Evolutionary conservation across 64 coral and sea anemone genomes (phyloP).

Genomic region (Exaiptasia diaphana): DNA sequence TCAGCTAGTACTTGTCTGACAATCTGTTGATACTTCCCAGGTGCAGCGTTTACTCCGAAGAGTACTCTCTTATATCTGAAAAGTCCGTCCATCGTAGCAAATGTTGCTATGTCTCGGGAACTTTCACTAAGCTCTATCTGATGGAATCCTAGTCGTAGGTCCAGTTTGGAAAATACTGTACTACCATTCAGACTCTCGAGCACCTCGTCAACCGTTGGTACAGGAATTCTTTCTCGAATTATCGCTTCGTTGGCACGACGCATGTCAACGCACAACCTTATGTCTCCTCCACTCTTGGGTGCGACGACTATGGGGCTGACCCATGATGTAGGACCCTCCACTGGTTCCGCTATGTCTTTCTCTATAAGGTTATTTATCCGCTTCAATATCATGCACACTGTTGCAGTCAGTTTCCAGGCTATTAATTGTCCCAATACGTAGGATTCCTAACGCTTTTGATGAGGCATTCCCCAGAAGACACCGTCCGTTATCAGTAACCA

Average conservation of each 20-base stretch:
- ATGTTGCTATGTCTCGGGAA: conserved; percentile 5
- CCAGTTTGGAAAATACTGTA: conserved; percentile 1
- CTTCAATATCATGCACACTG: conserved; percentile 2
- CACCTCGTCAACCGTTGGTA: neutral
- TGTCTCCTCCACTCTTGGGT: conserved; percentile 48
- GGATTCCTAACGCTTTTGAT: conserved; percentile 9
- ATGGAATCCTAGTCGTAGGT: conserved; percentile 14
- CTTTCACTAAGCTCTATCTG: conserved; percentile 8
- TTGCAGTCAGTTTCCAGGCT: neutral
- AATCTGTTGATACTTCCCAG: conserved; percentile 50
- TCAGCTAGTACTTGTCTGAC: conserved; percentile 18
- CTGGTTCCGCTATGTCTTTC: conserved; percentile 49
- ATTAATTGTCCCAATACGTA: neutral
- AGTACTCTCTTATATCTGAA: conserved; percentile 23
- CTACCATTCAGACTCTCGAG: conserved; percentile 29
- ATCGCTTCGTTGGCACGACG: conserved; percentile 24
- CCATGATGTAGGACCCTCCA: conserved; percentile 36
- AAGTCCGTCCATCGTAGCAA: neutral
- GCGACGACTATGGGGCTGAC: conserved; percentile 54
- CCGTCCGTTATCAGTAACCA: conserved; percentile 22
- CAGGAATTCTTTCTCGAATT: neutral
- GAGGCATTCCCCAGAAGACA: conserved; percentile 22
- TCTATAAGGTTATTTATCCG: conserved; percentile 35
- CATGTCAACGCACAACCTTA: conserved; percentile 35
- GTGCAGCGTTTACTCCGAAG: conserved; percentile 36